These are phyloP conservation scores for Montipora efflorescens DNA, from an alignment of 64 coral and sea anemone species.

Conservation along the genomic window DNA sequence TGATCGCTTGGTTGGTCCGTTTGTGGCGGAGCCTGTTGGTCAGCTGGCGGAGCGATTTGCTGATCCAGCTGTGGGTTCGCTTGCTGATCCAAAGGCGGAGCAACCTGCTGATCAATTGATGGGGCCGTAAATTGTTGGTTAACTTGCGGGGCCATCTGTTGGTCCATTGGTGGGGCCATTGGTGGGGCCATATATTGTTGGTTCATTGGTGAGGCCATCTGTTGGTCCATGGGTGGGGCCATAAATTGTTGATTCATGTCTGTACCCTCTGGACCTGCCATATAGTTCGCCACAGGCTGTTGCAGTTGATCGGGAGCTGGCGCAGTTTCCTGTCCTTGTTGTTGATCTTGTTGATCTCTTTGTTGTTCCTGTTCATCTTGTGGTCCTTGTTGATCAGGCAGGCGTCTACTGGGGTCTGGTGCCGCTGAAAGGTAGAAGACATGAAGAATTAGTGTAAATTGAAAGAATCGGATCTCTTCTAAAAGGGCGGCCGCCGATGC, in stretches of 20 bases:
- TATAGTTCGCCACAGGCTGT: conserved; percentile 11
- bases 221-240: conserved; percentile 8
- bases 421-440: conserved; percentile 12
- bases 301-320: background rate
- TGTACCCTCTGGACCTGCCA: background rate
- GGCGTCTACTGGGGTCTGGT: conserved; percentile 20
- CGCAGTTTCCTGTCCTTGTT: background rate
- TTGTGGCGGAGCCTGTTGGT: conserved; percentile 12
- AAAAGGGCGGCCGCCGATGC: no score
- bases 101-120: background rate
- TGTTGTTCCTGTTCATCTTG: background rate
- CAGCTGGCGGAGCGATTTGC: background rate
- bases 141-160: conserved; percentile 2
- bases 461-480: background rate
- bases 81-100: background rate
- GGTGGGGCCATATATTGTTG: conserved; percentile 10
- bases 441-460: background rate
- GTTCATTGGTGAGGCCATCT: background rate
- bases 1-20: background rate
- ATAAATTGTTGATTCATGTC: background rate
- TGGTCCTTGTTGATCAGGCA: conserved; percentile 18
- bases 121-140: conserved; percentile 15
- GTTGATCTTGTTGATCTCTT: background rate
- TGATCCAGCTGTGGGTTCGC: background rate
- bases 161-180: background rate